Percentiles rank a stretch among this genome's conserved stretches.
Conservation (phyloP, 2,888 invertebrate species). For the Oeneis ivallda region DNA sequence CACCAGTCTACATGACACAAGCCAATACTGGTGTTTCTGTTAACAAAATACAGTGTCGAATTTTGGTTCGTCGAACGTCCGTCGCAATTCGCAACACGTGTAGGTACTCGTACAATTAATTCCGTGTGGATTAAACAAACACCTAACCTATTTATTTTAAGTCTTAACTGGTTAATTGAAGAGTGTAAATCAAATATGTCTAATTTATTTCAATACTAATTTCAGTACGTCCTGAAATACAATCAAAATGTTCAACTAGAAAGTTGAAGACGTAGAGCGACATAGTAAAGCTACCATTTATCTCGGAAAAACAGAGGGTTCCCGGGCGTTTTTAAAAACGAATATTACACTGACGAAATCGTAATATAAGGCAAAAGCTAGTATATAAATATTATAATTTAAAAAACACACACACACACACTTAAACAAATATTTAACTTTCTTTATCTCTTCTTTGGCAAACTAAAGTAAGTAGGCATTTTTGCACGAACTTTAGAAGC, state of each 20-base stretch:
- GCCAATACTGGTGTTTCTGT: background rate
- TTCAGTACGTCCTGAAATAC: background rate
- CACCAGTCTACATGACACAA: background rate
- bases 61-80: background rate
- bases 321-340: no score
- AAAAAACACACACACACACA: no score
- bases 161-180: background rate
- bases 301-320: no score
- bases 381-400: no score
- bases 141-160: background rate
- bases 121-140: background rate
- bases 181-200: background rate
- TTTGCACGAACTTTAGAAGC: no score
- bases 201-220: background rate
- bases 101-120: background rate
- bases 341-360: no score
- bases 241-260: background rate
- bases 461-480: no score
- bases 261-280: no score
- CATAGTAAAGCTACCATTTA: no score
- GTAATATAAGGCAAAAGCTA: no score
- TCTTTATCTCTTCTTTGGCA: no score
- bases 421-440: no score
- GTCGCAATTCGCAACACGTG: background rate
- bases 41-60: constrained; percentile 6